These are phyloP conservation scores for Diarsia dahlii DNA, from an alignment of 2,888 invertebrate species.

Conservation along the genomic window DNA sequence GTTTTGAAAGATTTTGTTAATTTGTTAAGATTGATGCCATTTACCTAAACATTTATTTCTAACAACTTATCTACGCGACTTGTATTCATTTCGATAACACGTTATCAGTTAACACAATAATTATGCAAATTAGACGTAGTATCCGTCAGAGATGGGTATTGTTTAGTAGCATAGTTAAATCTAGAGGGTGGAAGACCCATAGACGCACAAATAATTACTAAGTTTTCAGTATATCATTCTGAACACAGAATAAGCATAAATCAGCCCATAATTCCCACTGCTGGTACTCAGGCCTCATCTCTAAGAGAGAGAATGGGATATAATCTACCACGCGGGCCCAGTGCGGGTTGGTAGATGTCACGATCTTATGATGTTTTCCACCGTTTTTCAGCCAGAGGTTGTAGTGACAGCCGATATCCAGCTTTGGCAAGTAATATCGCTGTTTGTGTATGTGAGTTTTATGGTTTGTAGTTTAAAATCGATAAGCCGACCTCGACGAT, in stretches of 20 bases:
- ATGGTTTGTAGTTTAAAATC: constrained; percentile 14
- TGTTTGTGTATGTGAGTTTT: too few relatives aligned
- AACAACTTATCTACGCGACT: constrained; percentile 13
- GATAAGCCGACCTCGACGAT: constrained; percentile 21
- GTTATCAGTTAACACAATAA: constrained; percentile 33
- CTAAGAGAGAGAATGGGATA: too few relatives aligned
- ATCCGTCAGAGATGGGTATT: background rate
- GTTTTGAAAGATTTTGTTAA: too few relatives aligned
- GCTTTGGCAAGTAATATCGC: background rate
- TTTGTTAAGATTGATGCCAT: background rate
- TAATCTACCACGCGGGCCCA: too few relatives aligned
- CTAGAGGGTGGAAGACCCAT: background rate
- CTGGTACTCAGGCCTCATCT: too few relatives aligned
- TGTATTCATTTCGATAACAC: constrained; percentile 24
- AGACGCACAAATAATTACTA: background rate
- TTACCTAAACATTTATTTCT: constrained; percentile 1
- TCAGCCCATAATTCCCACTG: too few relatives aligned
- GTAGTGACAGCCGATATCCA: too few relatives aligned
- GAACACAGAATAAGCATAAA: background rate
- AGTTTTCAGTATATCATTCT: background rate
- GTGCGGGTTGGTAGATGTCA: too few relatives aligned
- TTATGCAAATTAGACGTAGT: constrained; percentile 34
- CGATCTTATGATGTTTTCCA: too few relatives aligned
- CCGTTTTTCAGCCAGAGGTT: too few relatives aligned
- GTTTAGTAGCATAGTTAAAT: background rate